Conservation (phyloP, 2,797 vertebrate species). For the Neomorphus geoffroyi region DNA sequence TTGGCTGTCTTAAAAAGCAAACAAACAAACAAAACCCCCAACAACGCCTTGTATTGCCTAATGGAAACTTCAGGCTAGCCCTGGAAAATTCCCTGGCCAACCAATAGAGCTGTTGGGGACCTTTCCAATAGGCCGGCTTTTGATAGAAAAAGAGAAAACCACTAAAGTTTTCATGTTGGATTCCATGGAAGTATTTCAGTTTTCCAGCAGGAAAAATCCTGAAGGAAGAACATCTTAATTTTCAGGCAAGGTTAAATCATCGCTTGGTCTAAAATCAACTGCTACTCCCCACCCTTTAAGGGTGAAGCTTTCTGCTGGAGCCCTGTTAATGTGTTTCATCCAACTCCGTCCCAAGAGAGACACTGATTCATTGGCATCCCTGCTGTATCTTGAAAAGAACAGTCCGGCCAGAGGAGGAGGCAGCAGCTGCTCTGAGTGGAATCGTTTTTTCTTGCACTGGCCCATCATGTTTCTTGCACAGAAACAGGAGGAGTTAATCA, state of each 20-base stretch:
- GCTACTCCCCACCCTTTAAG: conserved; percentile 34
- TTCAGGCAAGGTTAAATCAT: conserved; percentile 45
- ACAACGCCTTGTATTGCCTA: background rate
- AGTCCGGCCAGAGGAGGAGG: background rate
- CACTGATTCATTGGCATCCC: conserved; percentile 20
- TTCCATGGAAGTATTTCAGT: background rate
- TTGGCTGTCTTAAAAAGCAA: conserved; percentile 18
- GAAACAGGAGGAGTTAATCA: conserved; percentile 40
- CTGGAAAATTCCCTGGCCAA: conserved; percentile 36
- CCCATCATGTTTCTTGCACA: background rate
- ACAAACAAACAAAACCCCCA: background rate
- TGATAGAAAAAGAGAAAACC: background rate
- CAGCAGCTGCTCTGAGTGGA: conserved; percentile 39
- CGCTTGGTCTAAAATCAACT: conserved; percentile 1
- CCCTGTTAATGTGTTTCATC: background rate
- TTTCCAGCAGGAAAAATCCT: background rate
- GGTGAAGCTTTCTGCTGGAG: conserved; percentile 24
- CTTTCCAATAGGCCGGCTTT: background rate
- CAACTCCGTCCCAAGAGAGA: conserved; percentile 21
- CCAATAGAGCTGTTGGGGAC: background rate
- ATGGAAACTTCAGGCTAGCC: conserved; percentile 8
- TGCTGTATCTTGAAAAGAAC: conserved; percentile 40
- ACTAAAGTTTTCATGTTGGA: background rate
- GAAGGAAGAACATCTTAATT: background rate
- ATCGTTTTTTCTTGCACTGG: background rate